Evolutionary conservation across 1,140 invertebrate species (phyloP).

Genomic region (Scaptomyza graminum): DNA sequence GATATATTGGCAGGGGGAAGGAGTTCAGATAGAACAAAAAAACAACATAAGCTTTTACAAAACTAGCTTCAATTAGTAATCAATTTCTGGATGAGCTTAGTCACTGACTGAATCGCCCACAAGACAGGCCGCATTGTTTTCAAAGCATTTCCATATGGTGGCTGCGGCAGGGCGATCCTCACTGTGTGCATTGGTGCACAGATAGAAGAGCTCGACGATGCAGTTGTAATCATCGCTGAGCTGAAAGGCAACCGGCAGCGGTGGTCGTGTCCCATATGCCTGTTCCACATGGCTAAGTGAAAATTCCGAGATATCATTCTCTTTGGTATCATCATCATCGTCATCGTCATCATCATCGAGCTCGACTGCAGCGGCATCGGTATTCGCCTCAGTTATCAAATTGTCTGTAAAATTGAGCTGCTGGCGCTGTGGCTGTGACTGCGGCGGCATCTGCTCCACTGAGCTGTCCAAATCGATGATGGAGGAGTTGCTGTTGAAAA

Average conservation of each 20-base stretch:
- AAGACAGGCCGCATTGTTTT: slow-evolving; percentile 58
- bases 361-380: not conserved
- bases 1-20: not conserved
- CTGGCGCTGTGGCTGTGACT: slow-evolving; percentile 32
- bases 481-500: slow-evolving; percentile 69
- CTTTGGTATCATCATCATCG: slow-evolving; percentile 41
- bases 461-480: slow-evolving; percentile 69
- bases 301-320: slow-evolving; percentile 43
- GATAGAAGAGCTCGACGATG: slow-evolving; percentile 89
- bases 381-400: slow-evolving; percentile 2
- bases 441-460: slow-evolving; percentile 15
- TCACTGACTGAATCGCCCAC: slow-evolving; percentile 22
- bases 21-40: not conserved
- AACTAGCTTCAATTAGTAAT: not conserved
- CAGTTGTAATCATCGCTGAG: slow-evolving; percentile 86
- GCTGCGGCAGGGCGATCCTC: slow-evolving; percentile 87
- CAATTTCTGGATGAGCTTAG: slow-evolving; percentile 16
- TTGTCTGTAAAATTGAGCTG: slow-evolving; percentile 22
- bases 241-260: slow-evolving; percentile 87
- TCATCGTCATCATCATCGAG: slow-evolving; percentile 7
- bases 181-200: slow-evolving; percentile 88
- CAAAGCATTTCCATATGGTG: slow-evolving; percentile 66
- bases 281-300: slow-evolving; percentile 44
- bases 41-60: not conserved
- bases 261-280: slow-evolving; percentile 87